Evolutionary conservation across 2,113 vertebrate genomes (phyloP).

Genomic region (Entomyzon cyanotis): DNA sequence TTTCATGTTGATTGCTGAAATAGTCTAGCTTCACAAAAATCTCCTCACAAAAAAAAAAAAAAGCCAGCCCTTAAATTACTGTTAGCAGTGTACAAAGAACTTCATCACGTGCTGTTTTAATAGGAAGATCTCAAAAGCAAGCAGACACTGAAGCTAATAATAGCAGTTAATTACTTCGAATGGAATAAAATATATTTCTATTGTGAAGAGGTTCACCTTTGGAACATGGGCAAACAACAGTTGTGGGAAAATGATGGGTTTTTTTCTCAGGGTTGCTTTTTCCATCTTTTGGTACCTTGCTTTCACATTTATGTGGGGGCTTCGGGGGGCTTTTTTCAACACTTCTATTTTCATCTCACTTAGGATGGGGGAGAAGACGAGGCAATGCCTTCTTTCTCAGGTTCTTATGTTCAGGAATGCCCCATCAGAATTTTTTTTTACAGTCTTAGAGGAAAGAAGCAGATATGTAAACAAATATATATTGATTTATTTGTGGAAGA

Average conservation of each 20-base stretch:
- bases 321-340: fast-evolving
- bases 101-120: not conserved
- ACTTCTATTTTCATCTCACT: not conserved
- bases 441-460: not conserved
- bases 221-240: not conserved
- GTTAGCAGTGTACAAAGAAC: not conserved
- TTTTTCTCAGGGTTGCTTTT: not conserved
- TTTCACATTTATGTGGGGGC: not conserved
- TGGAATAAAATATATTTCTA: not conserved
- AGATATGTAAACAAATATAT: not conserved
- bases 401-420: not conserved
- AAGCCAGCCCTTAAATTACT: not conserved
- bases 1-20: not conserved
- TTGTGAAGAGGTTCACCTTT: not conserved
- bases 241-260: fast-evolving
- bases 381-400: not conserved
- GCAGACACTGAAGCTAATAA: not conserved
- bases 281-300: not conserved
- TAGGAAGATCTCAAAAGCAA: slow-evolving; percentile 3
- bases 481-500: not conserved
- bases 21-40: not conserved
- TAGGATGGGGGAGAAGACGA: fast-evolving
- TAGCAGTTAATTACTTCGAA: not conserved
- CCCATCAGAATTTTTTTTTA: not conserved
- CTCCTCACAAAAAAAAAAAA: not conserved